phyloP scores from a whole-genome alignment of 2,113 vertebrate species.

The Oreochromis niloticus region DNA sequence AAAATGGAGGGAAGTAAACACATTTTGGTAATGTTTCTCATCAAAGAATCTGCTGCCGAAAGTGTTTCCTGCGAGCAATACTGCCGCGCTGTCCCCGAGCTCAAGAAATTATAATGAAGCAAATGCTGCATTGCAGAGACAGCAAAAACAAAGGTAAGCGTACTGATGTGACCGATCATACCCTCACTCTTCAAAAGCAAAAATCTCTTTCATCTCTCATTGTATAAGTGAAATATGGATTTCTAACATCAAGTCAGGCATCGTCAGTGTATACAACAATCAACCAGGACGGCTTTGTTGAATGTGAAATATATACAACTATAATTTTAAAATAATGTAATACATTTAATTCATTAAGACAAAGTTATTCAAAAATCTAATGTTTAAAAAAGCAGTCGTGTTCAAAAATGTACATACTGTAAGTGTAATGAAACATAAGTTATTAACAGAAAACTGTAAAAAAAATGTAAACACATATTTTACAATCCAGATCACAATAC shows the following conservation, averaged over 20 bases:
- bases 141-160: slow-evolving; percentile 25
- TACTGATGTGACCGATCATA: background rate
- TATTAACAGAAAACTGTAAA: background rate
- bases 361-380: background rate
- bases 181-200: background rate
- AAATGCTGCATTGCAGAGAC: slow-evolving; percentile 12
- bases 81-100: background rate
- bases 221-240: background rate
- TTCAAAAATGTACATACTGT: background rate
- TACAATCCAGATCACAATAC: background rate
- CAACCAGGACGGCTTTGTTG: background rate
- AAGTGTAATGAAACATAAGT: background rate
- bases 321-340: background rate
- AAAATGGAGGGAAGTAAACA: slow-evolving; percentile 10
- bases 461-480: background rate
- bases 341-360: background rate
- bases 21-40: slow-evolving; percentile 3
- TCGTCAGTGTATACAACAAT: background rate
- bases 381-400: background rate
- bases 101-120: background rate
- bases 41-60: slow-evolving; percentile 12
- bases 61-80: slow-evolving; percentile 1
- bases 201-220: background rate
- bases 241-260: background rate
- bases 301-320: background rate